A percentile compares a stretch with the other conserved stretches of the same genome.
These are phyloP conservation scores for Drosophila robusta DNA, from an alignment of 2,888 invertebrate species.

Conservation along the genomic window DNA sequence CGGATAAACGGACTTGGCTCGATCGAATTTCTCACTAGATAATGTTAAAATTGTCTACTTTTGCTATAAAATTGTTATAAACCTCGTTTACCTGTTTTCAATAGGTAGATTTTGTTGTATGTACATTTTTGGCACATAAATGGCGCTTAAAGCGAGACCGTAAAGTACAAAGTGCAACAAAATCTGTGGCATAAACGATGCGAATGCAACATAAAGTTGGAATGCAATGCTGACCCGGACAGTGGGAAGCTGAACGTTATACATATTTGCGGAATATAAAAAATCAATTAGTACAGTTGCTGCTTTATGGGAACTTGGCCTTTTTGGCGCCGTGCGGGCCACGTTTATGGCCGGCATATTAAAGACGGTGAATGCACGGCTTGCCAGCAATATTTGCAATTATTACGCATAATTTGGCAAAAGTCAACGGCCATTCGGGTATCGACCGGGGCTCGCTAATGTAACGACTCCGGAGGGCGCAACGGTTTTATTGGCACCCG, in stretches of 20 bases:
- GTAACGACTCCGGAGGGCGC: conserved; percentile 33
- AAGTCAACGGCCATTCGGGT: conserved; percentile 29
- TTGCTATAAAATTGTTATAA: no score
- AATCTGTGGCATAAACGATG: conserved; percentile 3
- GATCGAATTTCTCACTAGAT: no score
- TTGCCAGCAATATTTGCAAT: conserved; percentile 57
- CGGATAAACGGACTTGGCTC: no score
- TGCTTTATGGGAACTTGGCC: background rate
- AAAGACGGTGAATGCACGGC: conserved; percentile 25
- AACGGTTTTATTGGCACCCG: conserved; percentile 12
- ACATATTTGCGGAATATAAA: conserved; percentile 41
- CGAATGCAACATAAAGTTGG: conserved; percentile 17
- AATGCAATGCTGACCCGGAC: background rate
- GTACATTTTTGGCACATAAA: no score
- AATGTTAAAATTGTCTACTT: no score
- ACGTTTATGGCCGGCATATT: conserved; percentile 35
- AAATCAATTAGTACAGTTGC: conserved; percentile 62
- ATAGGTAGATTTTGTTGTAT: no score
- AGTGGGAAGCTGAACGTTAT: background rate
- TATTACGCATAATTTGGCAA: conserved; percentile 71
- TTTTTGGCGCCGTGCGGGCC: conserved; percentile 3
- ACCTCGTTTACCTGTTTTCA: no score
- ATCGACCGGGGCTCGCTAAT: conserved; percentile 35
- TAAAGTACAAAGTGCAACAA: conserved; percentile 4
- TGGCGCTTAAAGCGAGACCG: no score